Evolutionary conservation across 2,113 vertebrate species (phyloP).

Genomic region (Pluvialis apricaria): DNA sequence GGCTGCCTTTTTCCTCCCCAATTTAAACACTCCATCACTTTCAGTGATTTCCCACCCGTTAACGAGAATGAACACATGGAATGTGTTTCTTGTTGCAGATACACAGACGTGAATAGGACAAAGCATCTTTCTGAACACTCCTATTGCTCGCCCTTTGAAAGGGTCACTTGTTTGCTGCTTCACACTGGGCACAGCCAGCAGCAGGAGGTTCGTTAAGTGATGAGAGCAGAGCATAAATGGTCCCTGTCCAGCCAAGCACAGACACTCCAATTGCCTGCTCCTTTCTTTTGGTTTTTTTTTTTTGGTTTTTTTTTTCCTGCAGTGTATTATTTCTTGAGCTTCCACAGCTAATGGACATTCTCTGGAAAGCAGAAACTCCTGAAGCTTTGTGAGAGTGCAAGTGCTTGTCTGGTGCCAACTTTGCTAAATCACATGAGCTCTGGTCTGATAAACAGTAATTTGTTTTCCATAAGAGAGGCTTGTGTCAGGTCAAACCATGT

Average conservation of each 20-base stretch:
- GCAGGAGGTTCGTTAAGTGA: not conserved
- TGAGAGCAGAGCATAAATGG: not conserved
- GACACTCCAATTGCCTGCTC: not conserved
- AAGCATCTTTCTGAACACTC: not conserved
- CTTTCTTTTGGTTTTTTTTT: not conserved
- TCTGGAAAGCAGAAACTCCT: not conserved
- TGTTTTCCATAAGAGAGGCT: constrained; percentile 36
- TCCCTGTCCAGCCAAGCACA: not conserved
- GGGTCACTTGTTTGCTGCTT: not conserved
- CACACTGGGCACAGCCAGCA: not conserved
- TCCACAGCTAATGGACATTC: not conserved
- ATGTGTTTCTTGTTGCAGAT: not conserved
- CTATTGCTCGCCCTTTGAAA: not conserved
- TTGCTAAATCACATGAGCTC: not conserved
- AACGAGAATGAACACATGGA: not conserved
- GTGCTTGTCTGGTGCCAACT: not conserved
- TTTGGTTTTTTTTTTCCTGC: fast-evolving
- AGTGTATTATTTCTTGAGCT: not conserved
- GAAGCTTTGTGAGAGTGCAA: not conserved
- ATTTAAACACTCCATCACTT: not conserved
- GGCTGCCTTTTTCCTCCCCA: not conserved
- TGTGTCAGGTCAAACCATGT: not conserved
- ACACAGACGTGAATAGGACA: not conserved
- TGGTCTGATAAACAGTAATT: constrained; percentile 30
- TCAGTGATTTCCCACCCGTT: not conserved